Base-by-base conservation (phyloP, 2,797 vertebrate genomes). In the Coendou prehensilis region DNA sequence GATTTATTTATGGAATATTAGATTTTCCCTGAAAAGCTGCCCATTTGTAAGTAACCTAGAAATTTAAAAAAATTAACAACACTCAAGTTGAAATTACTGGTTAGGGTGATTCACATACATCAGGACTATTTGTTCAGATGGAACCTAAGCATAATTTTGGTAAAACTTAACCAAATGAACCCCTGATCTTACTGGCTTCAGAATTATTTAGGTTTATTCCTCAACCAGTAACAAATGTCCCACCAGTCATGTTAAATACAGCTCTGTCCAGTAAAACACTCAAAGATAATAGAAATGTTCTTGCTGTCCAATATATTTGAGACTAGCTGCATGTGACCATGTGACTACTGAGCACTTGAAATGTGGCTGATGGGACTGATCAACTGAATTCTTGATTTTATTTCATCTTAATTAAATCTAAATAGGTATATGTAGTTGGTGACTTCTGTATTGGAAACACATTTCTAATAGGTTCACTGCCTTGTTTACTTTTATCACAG, bases 111-210 rank as follows among this genome's bases (percentile, higher is more conserved):
- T 87, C 56, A 75, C 54, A 81, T 33, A 33, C n/a, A 67, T 64
- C 75, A 91, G 30, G 15, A 11, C 11, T 63, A 78, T 37, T 78
- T 79, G 23, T 37, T 91, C 63, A 91, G 41, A 90, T 22, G 23
- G 37, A 94, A 87, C 9, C 30, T 45, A 88, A 18, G 23, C 73
- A 92, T 37, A 92, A 88, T 75, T 88, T 50, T 87, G 88, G 75
- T 89, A 83, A 76, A 94, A 75, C 47, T 83, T 86, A 86, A 80
- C 26, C 41, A 94, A 87, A 30, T 63, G 14, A 91, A 86, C 15
- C 47, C 88, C 75, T 76, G 63, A 63, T 64, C 41, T 79, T 2
- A 45, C 28, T 95, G 61, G 61, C 69, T 94, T 93, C 57, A 93
- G 56, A 94, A 83, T 41, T 26, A 93, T 28, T 89, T 86, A 50